Evolutionary conservation across 2,888 invertebrate species (phyloP).

Genomic region (Habrosyne pyritoides): DNA sequence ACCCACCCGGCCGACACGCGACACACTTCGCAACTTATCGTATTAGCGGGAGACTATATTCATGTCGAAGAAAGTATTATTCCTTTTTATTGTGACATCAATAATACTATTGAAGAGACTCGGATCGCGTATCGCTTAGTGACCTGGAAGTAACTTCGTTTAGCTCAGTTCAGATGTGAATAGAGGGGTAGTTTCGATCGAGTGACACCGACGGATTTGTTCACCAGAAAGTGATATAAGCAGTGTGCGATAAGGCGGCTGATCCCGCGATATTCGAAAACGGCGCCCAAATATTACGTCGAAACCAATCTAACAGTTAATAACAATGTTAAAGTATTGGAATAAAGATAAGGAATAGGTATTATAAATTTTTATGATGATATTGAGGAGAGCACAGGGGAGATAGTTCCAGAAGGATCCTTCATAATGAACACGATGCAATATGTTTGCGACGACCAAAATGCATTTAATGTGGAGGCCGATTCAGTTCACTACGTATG

Average conservation of each 20-base stretch:
- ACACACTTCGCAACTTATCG: background rate
- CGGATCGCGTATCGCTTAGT: background rate
- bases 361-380: background rate
- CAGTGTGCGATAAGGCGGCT: background rate
- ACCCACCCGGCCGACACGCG: background rate
- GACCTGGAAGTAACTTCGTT: background rate
- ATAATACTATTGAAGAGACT: background rate
- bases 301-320: background rate
- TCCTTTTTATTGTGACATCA: background rate
- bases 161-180: too few species aligned
- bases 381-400: background rate
- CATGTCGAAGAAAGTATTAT: background rate
- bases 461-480: too few species aligned
- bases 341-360: background rate
- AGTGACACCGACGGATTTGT: background rate
- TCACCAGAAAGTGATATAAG: background rate
- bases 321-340: background rate
- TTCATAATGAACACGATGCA: background rate
- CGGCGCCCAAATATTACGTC: background rate
- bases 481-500: too few species aligned
- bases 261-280: background rate
- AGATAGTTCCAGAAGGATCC: background rate
- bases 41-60: background rate
- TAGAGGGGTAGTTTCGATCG: too few species aligned
- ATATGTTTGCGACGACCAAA: too few species aligned